Evolutionary conservation across 2,113 vertebrate genomes (phyloP).

Genomic region (Dendropsophus ebraccatus): DNA sequence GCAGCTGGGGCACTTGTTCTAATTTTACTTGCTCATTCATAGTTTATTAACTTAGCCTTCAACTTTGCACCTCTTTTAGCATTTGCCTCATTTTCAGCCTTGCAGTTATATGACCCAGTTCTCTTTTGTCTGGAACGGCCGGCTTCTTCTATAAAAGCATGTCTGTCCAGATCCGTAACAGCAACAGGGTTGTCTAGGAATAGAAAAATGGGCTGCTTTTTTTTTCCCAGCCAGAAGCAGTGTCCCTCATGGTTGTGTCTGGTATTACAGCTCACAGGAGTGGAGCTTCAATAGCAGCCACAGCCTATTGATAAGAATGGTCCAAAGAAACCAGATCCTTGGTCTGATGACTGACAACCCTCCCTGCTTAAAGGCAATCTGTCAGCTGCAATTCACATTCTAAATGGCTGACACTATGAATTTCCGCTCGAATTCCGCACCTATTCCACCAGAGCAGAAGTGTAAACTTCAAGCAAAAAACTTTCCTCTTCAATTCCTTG

Average conservation of each 20-base stretch:
- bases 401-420: no score
- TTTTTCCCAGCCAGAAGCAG: not conserved
- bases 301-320: no score
- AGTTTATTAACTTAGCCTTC: conserved; percentile 39
- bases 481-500: no score
- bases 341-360: no score
- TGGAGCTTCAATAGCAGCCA: no score
- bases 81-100: not conserved
- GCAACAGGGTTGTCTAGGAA: not conserved
- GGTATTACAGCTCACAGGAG: not conserved
- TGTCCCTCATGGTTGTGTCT: not conserved
- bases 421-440: no score
- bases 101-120: not conserved
- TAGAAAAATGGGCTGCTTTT: not conserved
- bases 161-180: not conserved
- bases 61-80: conserved; percentile 25
- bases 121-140: not conserved
- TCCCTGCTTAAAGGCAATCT: no score
- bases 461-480: no score
- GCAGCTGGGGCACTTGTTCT: not conserved
- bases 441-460: no score
- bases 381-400: no score
- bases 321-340: no score
- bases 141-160: not conserved
- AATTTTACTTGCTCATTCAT: conserved; percentile 11